These are phyloP conservation scores for Laterallus jamaicensis DNA, from an alignment of 2,113 vertebrate genomes.

Conservation along the genomic window DNA sequence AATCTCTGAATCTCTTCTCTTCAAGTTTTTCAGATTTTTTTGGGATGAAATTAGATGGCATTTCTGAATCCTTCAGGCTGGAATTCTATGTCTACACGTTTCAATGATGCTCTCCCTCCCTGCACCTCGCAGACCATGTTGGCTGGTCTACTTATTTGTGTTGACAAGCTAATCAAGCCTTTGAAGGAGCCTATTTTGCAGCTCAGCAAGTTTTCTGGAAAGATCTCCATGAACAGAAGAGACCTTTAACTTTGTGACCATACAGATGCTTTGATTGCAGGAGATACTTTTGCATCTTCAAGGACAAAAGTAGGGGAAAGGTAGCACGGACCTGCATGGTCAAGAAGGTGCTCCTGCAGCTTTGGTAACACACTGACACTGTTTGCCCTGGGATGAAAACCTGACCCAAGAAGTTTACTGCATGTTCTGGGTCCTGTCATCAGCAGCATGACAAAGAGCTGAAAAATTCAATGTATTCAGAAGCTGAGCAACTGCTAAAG, in stretches of 20 bases:
- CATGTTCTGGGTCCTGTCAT: neutral
- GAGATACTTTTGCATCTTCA: neutral
- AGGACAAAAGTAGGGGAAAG: neutral
- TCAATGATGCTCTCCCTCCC: neutral
- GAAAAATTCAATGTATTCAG: neutral
- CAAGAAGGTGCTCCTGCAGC: neutral
- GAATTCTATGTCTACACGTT: neutral
- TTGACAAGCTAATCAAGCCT: neutral
- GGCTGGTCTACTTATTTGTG: neutral
- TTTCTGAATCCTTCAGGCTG: neutral
- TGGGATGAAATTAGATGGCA: neutral
- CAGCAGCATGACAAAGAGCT: neutral
- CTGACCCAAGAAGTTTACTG: accelerated
- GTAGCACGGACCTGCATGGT: neutral
- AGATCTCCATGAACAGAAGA: neutral
- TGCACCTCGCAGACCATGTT: neutral
- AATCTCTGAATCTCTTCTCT: neutral
- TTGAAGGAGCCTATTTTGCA: neutral
- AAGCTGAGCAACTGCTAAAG: neutral
- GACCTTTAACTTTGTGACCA: neutral
- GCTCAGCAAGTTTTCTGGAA: neutral
- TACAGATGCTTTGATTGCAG: accelerated
- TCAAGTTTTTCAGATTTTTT: neutral
- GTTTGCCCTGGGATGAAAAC: accelerated
- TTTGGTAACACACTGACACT: neutral